Evolutionary conservation across 64 coral and sea anemone genomes (phyloP), one percentile per base, ranked within the genome.

Genomic region (Acropora tenuis): DNA sequence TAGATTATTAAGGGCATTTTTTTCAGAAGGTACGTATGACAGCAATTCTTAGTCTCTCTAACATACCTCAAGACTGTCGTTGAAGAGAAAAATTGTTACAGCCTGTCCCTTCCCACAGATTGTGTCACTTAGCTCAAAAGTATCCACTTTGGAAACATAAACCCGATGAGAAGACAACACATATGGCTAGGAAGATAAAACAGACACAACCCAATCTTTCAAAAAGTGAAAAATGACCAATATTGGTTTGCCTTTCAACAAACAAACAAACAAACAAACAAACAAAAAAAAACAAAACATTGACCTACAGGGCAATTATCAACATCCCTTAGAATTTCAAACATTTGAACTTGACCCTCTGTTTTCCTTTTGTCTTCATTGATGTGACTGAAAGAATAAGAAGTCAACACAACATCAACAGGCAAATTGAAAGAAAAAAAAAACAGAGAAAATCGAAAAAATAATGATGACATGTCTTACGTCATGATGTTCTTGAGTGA

Each of bases 281-380:
- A 46, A 57, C 20, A 7, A 76, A 48, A 12, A 48, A 12, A 4
- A 4, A 5, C 44, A 43, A 16, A 18, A 11, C 58, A 80, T 20
- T 44, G 41, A 87, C 85, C 93, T 89, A 99, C 97, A 61, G 97
- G 97, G 68, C 97, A 99, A 15, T 91, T 91, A 72, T 99, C 97
- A 1, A 99, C 94, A 76, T 99, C 97, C 84, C 94, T 86, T 46
- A 99, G 89, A 55, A 99, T 99, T 78, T 99, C 97, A 79, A 99
- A 99, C 97, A 99, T 99, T 55, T 99, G 97, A 1, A 99, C 97
- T 57, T 99, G 97, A 8, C 97, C 92, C 41, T 99, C 97, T 68
- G 97, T 99, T 73, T 99, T 99, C 47, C 97, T 86, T 76, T 99
- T 99, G 88, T 99, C 89, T 87, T 99, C 97, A 53, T 99, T 99